phyloP scores from a whole-genome alignment of 2,113 vertebrate species.

The Aramus guarauna region DNA sequence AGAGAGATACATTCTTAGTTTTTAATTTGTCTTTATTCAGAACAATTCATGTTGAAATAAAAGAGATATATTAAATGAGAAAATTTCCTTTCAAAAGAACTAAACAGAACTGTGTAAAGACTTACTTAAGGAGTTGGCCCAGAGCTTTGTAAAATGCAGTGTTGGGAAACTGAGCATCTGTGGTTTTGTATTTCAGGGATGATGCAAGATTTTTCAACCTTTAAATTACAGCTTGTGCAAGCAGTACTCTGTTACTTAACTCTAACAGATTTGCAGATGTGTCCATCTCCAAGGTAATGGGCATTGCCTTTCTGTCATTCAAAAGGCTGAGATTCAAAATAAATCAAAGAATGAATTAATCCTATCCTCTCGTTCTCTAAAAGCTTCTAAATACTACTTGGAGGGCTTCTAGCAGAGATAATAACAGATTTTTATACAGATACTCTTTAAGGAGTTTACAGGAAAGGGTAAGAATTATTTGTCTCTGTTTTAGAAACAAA shows the following conservation, averaged over 20 bases:
- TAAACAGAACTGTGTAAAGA: neutral
- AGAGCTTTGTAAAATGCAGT: conserved; percentile 11
- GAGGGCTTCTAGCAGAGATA: neutral
- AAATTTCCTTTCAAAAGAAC: neutral
- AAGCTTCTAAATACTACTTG: neutral
- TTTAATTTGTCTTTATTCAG: neutral
- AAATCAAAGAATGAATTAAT: conserved; percentile 32
- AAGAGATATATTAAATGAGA: neutral
- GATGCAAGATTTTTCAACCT: conserved; percentile 51
- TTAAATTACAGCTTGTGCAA: conserved; percentile 49
- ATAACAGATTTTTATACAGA: neutral
- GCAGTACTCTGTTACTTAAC: conserved; percentile 30
- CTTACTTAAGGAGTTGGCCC: neutral
- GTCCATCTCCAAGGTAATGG: conserved; percentile 15
- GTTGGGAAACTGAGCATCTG: conserved; percentile 9
- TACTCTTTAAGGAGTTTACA: neutral
- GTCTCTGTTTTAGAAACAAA: neutral
- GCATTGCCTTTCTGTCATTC: conserved; percentile 14
- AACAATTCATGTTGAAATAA: neutral
- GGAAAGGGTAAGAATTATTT: neutral
- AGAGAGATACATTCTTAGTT: neutral
- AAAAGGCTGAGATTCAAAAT: neutral
- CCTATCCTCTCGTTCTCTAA: neutral
- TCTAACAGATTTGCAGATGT: conserved; percentile 20
- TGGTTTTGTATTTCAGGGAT: conserved; percentile 55